Percentiles rank a stretch among this genome's conserved stretches.
phyloP scores from a whole-genome alignment of 1,140 invertebrate species.

The Drosophila malerkotliana region DNA sequence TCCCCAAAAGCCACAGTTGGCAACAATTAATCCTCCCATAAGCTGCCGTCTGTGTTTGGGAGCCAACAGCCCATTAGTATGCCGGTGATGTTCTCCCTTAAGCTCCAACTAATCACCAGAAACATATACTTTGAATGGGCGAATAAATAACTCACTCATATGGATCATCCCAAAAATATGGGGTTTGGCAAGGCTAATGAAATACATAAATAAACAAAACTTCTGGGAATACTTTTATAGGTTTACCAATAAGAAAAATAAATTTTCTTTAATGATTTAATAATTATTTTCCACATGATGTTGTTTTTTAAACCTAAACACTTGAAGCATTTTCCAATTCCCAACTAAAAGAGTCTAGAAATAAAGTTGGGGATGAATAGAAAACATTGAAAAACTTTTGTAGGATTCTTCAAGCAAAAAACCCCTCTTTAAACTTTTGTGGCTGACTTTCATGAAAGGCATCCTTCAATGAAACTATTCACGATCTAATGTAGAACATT shows the following conservation, averaged over 20 bases:
- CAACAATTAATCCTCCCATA: slow-evolving; percentile 10
- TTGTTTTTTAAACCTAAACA: background rate
- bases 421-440: slow-evolving; percentile 10
- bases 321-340: background rate
- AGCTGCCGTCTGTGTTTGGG: slow-evolving; percentile 1
- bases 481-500: background rate
- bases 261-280: background rate
- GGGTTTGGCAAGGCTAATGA: background rate
- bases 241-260: background rate
- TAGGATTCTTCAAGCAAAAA: slow-evolving; percentile 6
- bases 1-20: background rate
- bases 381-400: slow-evolving; percentile 17
- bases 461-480: slow-evolving; percentile 1
- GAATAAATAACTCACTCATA: slow-evolving; percentile 21
- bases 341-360: background rate
- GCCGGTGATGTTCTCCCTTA: slow-evolving; percentile 7
- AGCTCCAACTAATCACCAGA: slow-evolving; percentile 32
- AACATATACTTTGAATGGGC: slow-evolving; percentile 32
- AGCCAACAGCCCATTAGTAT: slow-evolving; percentile 31
- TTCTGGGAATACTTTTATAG: background rate
- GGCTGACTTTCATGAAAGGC: slow-evolving; percentile 4
- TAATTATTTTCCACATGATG: background rate
- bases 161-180: slow-evolving; percentile 7
- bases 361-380: background rate
- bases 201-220: slow-evolving; percentile 26